Evolutionary conservation across 2,797 vertebrate species (phyloP), one percentile per base, ranked within the genome.

Genomic region (Darevskia mixta): DNA sequence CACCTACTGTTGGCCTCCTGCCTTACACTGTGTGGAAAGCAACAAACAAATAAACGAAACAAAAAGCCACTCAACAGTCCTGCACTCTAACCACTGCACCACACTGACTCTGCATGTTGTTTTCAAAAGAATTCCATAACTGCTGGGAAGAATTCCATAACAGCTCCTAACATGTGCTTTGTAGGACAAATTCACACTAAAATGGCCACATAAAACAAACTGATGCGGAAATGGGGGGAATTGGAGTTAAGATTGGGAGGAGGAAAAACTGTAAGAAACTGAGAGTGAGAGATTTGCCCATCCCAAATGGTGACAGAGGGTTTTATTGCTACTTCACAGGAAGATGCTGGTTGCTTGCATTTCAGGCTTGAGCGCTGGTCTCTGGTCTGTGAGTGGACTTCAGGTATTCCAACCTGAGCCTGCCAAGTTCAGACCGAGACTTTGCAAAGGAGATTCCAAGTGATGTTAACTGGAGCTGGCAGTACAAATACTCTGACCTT

Each of bases 401-500:
- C 71, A 89, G 83, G 27, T 43, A 69, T 55, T 77, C 61, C 41
- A 77, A 13, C 41, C 18, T 49, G 25, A 66, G 76, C 38, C 66
- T 13, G 25, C 72, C 80, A 79, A n/a, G 32, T 82, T 83, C 25
- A 75, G 27, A 41, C 18, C 23, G 69, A 73, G 71, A 23, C 72
- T 5, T 27, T 41, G 27, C 27, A 77, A n/a, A 41, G 88, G 84
- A 81, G 38, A 83, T 78, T 83, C 73, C 43, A 27, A 79, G 55
- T 45, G 9, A 67, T 18, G 32, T 84, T 90, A 87, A 38, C 8
- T 66, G 1, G 83, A 82, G 38, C 73, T 49, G 82, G 87, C 67
- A 27, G 13, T 38, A 64, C 64, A 41, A 88, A 32, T 38, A 86
- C 84, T 78, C 66, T 92, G 83, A 92, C 89, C 92, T 93, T 91